phyloP scores from a whole-genome alignment of 2,888 invertebrate species.

The Sturmia bella region DNA sequence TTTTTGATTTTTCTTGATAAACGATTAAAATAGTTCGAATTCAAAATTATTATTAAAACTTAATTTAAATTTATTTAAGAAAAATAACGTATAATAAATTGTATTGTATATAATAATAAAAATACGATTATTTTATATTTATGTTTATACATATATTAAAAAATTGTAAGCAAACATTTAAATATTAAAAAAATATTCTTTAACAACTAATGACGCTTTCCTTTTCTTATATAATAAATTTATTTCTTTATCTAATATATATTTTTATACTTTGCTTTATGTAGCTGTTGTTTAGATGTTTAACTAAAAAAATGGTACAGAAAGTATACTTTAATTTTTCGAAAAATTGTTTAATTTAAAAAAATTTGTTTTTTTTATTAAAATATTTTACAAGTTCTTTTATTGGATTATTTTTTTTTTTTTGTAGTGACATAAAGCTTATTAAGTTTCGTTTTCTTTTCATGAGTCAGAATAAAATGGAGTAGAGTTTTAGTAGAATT shows the following conservation, averaged over 20 bases:
- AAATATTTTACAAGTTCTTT: conserved; percentile 68
- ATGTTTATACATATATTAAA: conserved; percentile 49
- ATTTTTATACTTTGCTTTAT: conserved; percentile 46
- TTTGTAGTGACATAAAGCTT: conserved; percentile 66
- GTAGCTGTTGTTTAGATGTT: conserved; percentile 64
- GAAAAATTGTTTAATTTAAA: conserved; percentile 28
- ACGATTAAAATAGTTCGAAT: conserved; percentile 18
- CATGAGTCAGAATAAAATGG: conserved; percentile 40
- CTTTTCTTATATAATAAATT: conserved; percentile 33
- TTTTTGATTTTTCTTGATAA: conserved; percentile 28
- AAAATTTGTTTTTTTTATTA: conserved; percentile 29
- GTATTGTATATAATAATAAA: conserved; percentile 58
- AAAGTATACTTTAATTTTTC: conserved; percentile 46
- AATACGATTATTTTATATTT: conserved; percentile 55
- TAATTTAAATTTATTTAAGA: conserved; percentile 64
- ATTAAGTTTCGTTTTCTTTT: conserved; percentile 58
- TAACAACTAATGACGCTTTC: conserved; percentile 58
- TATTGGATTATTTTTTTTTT: conserved; percentile 28
- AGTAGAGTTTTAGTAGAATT: conserved; percentile 40
- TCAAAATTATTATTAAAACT: conserved; percentile 46
- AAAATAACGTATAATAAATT: conserved; percentile 38
- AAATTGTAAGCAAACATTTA: conserved; percentile 67
- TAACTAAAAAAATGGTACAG: conserved; percentile 58
- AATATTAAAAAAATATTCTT: conserved; percentile 55
- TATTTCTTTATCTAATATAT: conserved; percentile 32